Base-by-base conservation (phyloP, 92 coral and sea anemone species). In the Heliopora coerulea region DNA sequence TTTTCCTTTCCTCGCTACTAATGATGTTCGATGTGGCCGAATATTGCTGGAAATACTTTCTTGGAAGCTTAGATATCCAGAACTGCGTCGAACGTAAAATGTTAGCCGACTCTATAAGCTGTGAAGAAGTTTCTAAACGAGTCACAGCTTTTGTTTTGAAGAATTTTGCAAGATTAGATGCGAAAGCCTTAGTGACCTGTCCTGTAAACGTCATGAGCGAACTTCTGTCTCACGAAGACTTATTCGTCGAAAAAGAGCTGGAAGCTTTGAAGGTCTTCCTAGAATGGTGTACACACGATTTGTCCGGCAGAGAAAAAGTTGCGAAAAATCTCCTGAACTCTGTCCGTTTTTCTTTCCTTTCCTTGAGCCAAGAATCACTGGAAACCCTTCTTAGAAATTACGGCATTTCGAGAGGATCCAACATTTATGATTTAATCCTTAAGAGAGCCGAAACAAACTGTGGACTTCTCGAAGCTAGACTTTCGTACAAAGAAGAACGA, bases 71-170 rank as follows among this genome's bases (percentile, higher is more conserved):
- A 30, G 85, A 78, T 20, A 67, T 74, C 30, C 85, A 85, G 13
- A 89, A 89, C 48, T 92, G 97, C 69, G 73, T 92, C 30, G 57
- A 83, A 19, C 83, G 91, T 37, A 81, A 87, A 27, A 87, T 96
- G 17, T 66, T 87, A 3, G 96, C 97, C 17, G 93, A 92, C 41
- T 42, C 57, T 17, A 24, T 67, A 9, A 25, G 74, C 52, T 44
- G 54, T 15, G 56, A 15, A 15, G 33, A 49, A 15, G 30, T 67
- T 42, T 49, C 59, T 2, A 46, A 49, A 27, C 29, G 35, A 11
- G 59, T 67, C 24, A 44, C 59, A 1, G 32, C 11, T 24, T 67
- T 8, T 12, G 74, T 67, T 7, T 49, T 67, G 11, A 11, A 67
- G 19, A 44, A 67, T 19, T 8, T 67, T 30, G 26, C 15, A 4